Base-by-base conservation (phyloP, 2,888 invertebrate genomes). In the Ceramica pisi region DNA sequence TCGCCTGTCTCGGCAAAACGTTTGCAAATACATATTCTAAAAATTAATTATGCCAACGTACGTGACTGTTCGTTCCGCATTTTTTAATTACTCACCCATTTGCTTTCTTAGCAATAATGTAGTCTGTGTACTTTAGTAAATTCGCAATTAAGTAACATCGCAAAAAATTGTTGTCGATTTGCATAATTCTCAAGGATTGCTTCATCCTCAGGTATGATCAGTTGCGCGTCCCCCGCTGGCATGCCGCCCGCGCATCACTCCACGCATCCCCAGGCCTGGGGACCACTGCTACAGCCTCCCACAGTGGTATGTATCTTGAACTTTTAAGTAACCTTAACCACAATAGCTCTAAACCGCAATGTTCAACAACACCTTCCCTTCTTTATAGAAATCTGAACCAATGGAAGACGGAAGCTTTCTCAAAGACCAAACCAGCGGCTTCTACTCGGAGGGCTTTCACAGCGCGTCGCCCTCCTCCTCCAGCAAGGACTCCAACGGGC, bases 391-490 rank as follows among this genome's bases (percentile, higher is more conserved):
- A 96, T 92, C 96, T 76, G 97, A 97, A 90, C 95, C 90, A 71
- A 94, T 90, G 93, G 95, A 94, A 78, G 95, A 94, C 16, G 91
- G 92, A 57, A 94, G 90, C 80, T 96, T 93, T 84, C 84, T 94
- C 10, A 96, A 97, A 85, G 97, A 97, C 76, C 97, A 97, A 83
- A 96, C 96, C 1, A 96, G 97, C 71, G 96, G 96, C 10, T 97
- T 97, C 83, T 97, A 96, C 84, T 96, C 96, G n/a, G 97, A 97
- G 82, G 96, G 96, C 4, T 96, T 96, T 85, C 96, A 96, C 83
- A 97, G 97, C 75, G 96, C 97, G 0, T 97, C 97, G 0, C 97
- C 97, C 0, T 96, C 96, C 2, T 96, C 96, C 14, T 96, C 97
- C 66, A 96, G 96, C 83, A 96, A 96, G 80, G 96, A 96, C 80